These are phyloP conservation scores for Vimba vimba DNA, from an alignment of 2,113 vertebrate species.

Conservation along the genomic window DNA sequence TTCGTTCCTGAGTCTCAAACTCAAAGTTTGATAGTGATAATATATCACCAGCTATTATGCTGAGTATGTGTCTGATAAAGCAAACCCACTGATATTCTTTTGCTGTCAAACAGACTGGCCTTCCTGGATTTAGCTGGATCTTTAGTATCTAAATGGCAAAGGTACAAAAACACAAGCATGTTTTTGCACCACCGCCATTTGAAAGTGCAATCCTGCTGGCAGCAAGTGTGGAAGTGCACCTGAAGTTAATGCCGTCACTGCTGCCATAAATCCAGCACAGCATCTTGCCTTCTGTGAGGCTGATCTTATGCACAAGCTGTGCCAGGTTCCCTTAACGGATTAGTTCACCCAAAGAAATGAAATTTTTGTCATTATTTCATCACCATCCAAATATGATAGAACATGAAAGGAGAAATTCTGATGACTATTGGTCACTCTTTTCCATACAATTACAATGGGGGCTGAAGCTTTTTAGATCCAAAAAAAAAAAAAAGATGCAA, in stretches of 20 bases:
- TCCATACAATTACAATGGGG: background rate
- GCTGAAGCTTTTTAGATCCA: background rate
- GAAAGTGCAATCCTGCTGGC: slow-evolving; percentile 8
- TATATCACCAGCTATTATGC: slow-evolving; percentile 42
- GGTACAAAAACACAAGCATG: background rate
- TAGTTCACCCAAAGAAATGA: background rate
- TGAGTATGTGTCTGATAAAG: slow-evolving; percentile 36
- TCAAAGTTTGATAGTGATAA: slow-evolving; percentile 33
- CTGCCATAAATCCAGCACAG: background rate
- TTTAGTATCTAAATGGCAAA: background rate
- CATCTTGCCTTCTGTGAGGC: background rate
- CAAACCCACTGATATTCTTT: slow-evolving; percentile 8
- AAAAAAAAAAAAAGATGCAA: background rate
- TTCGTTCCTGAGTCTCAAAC: background rate
- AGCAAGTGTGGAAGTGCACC: background rate
- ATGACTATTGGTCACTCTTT: background rate
- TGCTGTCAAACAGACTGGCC: background rate
- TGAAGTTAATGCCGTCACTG: slow-evolving; percentile 1
- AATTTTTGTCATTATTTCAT: background rate
- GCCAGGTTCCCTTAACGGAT: background rate
- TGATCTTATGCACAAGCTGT: background rate
- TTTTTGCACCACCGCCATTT: slow-evolving; percentile 15
- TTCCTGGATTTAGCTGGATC: slow-evolving; percentile 12
- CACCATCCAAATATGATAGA: background rate
- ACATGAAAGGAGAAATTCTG: background rate